Evolutionary conservation across 2,113 vertebrate species (phyloP).

Genomic region (Pedetes capensis): DNA sequence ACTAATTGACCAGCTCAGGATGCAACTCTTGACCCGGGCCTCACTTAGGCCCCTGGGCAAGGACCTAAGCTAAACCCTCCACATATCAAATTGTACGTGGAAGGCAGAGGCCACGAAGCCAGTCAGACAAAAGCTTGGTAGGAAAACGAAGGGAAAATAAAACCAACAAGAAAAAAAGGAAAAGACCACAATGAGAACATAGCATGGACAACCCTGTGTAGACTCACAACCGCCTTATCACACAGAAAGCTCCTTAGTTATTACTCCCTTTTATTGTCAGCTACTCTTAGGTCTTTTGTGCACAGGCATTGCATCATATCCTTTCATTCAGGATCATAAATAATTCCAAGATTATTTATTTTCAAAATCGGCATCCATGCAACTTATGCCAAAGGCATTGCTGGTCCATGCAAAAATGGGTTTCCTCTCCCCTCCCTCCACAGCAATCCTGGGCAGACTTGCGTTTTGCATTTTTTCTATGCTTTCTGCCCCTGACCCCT

Average conservation of each 20-base stretch:
- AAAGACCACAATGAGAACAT: not conserved
- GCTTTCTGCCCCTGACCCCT: not conserved
- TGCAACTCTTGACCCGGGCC: not conserved
- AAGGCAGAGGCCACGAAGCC: not conserved
- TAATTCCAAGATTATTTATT: conserved; percentile 29
- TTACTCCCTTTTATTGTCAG: not conserved
- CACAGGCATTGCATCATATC: conserved; percentile 19
- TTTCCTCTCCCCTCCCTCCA: not conserved
- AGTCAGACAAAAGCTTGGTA: not conserved
- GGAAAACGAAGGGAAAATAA: not conserved
- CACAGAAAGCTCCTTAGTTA: not conserved
- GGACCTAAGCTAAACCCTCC: conserved; percentile 10
- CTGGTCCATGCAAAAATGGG: not conserved
- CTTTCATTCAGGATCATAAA: conserved; percentile 65
- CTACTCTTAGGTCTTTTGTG: not conserved
- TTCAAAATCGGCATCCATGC: not conserved
- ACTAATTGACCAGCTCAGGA: not conserved
- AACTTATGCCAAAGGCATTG: not conserved
- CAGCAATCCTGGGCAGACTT: not conserved
- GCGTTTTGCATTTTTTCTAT: not conserved
- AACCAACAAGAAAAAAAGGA: not conserved
- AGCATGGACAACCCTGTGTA: not conserved
- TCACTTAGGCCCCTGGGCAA: not conserved
- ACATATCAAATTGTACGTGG: not conserved
- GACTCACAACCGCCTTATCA: not conserved